Evolutionary conservation across 2,888 invertebrate species (phyloP).

Genomic region (Idaea dimidiata): DNA sequence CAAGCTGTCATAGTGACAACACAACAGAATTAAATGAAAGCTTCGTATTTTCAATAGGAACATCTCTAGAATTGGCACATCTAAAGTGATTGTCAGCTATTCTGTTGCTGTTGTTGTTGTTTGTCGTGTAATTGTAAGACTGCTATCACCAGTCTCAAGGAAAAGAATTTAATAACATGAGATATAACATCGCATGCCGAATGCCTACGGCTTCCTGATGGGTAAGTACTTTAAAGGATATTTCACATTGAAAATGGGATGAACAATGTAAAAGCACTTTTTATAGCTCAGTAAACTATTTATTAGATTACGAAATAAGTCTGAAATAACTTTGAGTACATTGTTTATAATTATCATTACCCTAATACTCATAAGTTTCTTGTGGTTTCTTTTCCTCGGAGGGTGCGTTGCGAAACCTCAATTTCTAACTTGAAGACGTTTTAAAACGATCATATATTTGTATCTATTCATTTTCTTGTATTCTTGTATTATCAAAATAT

Average conservation of each 20-base stretch:
- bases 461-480: no score
- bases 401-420: no score
- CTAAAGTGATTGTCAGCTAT: constrained; percentile 67
- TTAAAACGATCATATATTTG: no score
- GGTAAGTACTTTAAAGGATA: constrained; percentile 1
- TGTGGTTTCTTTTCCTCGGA: no score
- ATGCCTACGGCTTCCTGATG: constrained; percentile 29
- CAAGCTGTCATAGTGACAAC: constrained; percentile 40
- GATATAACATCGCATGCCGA: constrained; percentile 49
- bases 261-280: not conserved
- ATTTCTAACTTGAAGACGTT: no score
- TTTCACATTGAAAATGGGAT: not conserved
- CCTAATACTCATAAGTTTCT: no score
- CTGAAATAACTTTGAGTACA: no score
- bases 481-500: no score
- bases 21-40: constrained; percentile 58
- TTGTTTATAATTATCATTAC: no score
- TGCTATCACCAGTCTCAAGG: constrained; percentile 63
- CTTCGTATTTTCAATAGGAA: constrained; percentile 61
- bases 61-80: constrained; percentile 41
- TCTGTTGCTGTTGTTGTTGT: constrained; percentile 67
- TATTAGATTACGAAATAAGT: not conserved
- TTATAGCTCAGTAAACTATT: not conserved
- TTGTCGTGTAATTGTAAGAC: constrained; percentile 75
- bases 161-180: constrained; percentile 76